Evolutionary conservation across 2,797 vertebrate genomes (phyloP), one percentile per base, ranked within the genome.

Genomic region (Serranus cabrilla): DNA sequence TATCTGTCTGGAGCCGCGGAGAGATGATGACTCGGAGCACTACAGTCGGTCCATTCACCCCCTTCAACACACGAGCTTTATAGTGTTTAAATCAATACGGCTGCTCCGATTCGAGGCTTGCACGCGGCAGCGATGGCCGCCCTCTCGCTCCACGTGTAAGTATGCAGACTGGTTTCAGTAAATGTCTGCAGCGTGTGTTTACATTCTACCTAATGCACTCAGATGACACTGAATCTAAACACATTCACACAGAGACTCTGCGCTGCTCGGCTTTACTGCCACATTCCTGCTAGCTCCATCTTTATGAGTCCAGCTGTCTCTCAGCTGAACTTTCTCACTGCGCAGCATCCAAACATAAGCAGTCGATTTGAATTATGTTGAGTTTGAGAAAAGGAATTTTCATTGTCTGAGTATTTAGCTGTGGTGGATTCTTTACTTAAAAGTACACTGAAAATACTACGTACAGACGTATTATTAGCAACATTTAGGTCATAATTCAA

Each of bases 1-100:
- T 94, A 90, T 96, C 96, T 96, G 96, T 92, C 90, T 90, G 79
- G n/a, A 70, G 90, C 71, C 79, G 87, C 40, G 65, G 84, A 81
- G 72, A 85, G 83, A 85, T 71, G 81, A 89, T 81, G 83, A 80
- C 84, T 86, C 9, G 78, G 78, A 78, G 56, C 56, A 25, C 82
- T 57, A 40, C 58, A 45, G 64, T 73, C 27, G 31, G 34, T 78
- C 63, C 81, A 50, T 77, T 84, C 76, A 73, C 50, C 73, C 65
- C 52, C 59, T 73, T 51, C 51, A 20, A 40, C 1, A 47, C 43
- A 80, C 80, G 78, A 75, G 70, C 71, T 83, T 73, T 61, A 63
- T 45, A 63, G 72, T 62, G 83, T 87, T 85, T 81, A 56, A 81
- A 80, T 81, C 72, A 82, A 70, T 59, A 16, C 11, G 34, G 39